Base-by-base conservation (phyloP, 2,888 invertebrate genomes). In the Habroteleia sp. region DNA sequence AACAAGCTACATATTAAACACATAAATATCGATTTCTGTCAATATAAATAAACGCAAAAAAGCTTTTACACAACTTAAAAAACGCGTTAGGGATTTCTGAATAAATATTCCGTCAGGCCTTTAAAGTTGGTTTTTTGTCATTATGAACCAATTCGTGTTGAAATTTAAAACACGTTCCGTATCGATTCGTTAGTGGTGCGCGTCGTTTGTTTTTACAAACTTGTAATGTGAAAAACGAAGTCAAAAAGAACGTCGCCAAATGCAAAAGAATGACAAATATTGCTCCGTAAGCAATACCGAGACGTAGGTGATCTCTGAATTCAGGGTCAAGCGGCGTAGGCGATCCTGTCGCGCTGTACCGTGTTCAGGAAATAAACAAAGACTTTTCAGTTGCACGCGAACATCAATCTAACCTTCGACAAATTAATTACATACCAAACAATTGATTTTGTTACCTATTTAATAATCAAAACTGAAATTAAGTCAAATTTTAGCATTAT, bases 321-420 rank as follows among this genome's bases (percentile, higher is more conserved):
- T 76, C 76, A 76, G 52, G 76, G 76, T 69, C 76, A 48, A 8
- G 5, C 6, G 6, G 42, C 29, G 76, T 76, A 44, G 76, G 76
- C 74, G 69, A 65, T 46, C 56, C 17, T 35, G 68, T 41, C 58
- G 50, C 52, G 31, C 13, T 27, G 7, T 14, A 56, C 60, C 14
- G 27, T 48, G 35, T 74, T 71, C 71, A 76, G 76, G 76, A 76
- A 76, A 76, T 76, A 74, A 76, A 74, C 74, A 76, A 74, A 52
- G 68, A 44, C 50, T 58, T 56, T 41, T 56, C 39, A 42, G 56
- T 25, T 54, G 31, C 50, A 29, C 23, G 25, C 23, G 23, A 35
- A 16, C 42, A 35, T 52, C 66, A 52, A 39, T 8, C 13, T 41
- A 41, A 6, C 62, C 66, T 69, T 63, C 63, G 56, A 23, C 50